A percentile compares a stretch with the other conserved stretches of the same genome.
These are phyloP conservation scores for Epistrophe grossulariae DNA, from an alignment of 2,888 invertebrate species.

Conservation along the genomic window DNA sequence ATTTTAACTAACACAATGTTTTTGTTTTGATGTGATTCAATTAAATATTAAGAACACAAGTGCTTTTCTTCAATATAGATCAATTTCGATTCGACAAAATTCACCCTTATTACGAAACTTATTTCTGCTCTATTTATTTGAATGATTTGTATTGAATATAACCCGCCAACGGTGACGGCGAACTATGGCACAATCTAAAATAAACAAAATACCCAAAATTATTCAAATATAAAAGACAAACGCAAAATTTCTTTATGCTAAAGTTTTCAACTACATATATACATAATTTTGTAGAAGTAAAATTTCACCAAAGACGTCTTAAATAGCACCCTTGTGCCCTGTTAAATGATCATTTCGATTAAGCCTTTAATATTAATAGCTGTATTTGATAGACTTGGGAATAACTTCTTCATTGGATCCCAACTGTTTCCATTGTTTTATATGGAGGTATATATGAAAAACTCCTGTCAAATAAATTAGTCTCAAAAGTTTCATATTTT, in stretches of 20 bases:
- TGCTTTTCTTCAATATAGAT: no score
- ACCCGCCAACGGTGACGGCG: not conserved
- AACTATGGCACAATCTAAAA: not conserved
- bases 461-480: conserved; percentile 32
- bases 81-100: no score
- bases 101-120: no score
- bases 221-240: not conserved
- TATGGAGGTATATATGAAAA: not conserved
- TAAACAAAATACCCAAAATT: not conserved
- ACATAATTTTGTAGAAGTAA: not conserved
- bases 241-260: not conserved
- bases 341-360: conserved; percentile 22
- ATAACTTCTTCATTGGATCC: conserved; percentile 23
- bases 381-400: not conserved
- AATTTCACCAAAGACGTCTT: not conserved
- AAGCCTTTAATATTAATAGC: conserved; percentile 25
- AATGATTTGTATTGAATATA: not conserved
- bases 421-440: not conserved
- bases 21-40: no score
- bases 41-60: no score
- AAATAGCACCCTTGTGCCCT: conserved; percentile 19
- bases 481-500: conserved; percentile 13
- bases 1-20: no score
- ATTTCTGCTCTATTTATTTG: not conserved
- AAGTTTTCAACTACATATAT: not conserved